These are phyloP conservation scores for Drosophila meridionalis DNA, from an alignment of 2,888 invertebrate species.

Conservation along the genomic window DNA sequence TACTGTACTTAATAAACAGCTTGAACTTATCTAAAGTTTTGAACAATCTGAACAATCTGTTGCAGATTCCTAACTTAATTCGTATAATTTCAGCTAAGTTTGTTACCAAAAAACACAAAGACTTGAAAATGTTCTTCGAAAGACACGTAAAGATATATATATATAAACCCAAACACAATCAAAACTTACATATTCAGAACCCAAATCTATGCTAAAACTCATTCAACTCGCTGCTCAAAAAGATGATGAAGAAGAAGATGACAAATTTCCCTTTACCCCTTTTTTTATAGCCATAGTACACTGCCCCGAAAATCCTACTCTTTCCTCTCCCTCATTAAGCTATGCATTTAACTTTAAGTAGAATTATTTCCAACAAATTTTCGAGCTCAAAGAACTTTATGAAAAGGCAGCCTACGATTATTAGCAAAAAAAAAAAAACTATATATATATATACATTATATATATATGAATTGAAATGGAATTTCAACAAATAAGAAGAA, in stretches of 20 bases:
- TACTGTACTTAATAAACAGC: conserved; percentile 29
- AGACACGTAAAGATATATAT: conserved; percentile 26
- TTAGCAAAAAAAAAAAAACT: conserved; percentile 57
- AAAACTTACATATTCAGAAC: conserved; percentile 49
- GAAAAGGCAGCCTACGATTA: conserved; percentile 58
- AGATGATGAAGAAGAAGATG: conserved; percentile 1
- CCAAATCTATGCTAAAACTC: conserved; percentile 24
- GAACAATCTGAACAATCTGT: conserved; percentile 9
- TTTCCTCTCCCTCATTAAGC: conserved; percentile 24
- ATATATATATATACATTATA: conserved; percentile 18
- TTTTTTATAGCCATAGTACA: conserved; percentile 42
- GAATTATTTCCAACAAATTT: conserved; percentile 62
- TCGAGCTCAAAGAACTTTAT: conserved; percentile 51
- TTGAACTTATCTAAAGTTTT: conserved; percentile 6
- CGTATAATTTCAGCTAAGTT: conserved; percentile 40
- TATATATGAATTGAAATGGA: conserved; percentile 64
- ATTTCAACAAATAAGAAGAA: conserved; percentile 56
- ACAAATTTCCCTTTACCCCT: background rate
- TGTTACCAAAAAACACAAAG: conserved; percentile 48
- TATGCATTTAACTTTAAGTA: conserved; percentile 68
- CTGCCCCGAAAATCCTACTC: conserved; percentile 36
- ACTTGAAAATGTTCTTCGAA: conserved; percentile 63
- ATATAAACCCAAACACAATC: conserved; percentile 40
- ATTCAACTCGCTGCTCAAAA: conserved; percentile 38
- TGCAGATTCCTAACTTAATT: conserved; percentile 21